Conservation (phyloP, 2,888 invertebrate genomes). For the Spodoptera picta region DNA sequence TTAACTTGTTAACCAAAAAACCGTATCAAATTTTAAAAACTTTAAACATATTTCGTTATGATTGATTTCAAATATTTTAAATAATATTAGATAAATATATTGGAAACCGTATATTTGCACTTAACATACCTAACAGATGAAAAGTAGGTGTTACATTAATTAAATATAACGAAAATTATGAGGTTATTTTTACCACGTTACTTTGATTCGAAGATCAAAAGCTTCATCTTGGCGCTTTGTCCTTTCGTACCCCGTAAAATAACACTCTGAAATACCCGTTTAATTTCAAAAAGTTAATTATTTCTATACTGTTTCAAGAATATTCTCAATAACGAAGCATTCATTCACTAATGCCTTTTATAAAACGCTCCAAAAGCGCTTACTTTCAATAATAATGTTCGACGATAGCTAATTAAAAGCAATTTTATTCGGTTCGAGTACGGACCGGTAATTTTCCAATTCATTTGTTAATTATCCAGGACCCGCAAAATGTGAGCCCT, state of each 20-base stretch:
- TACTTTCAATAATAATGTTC: slow-evolving; percentile 51
- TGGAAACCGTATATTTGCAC: no score
- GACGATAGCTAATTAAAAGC: slow-evolving; percentile 56
- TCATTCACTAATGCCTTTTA: slow-evolving; percentile 23
- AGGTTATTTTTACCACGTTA: no score
- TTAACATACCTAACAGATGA: no score
- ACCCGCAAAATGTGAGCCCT: slow-evolving; percentile 45
- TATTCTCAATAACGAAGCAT: slow-evolving; percentile 21
- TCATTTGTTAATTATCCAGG: slow-evolving; percentile 65
- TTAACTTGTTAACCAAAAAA: no score
- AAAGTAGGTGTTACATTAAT: no score
- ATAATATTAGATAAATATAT: no score
- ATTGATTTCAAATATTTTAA: no score
- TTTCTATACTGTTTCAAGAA: slow-evolving; percentile 8
- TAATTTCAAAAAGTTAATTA: not conserved
- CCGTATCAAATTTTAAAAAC: no score
- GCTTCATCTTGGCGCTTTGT: no score
- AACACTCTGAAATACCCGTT: not conserved
- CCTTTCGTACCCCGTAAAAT: not conserved
- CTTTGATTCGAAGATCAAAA: no score
- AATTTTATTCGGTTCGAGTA: slow-evolving; percentile 58
- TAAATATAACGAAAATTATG: no score
- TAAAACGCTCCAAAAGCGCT: slow-evolving; percentile 50
- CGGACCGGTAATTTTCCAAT: slow-evolving; percentile 66
- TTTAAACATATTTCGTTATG: no score